phyloP scores from a whole-genome alignment of 2,113 vertebrate species.

The Montifringilla adamsi region DNA sequence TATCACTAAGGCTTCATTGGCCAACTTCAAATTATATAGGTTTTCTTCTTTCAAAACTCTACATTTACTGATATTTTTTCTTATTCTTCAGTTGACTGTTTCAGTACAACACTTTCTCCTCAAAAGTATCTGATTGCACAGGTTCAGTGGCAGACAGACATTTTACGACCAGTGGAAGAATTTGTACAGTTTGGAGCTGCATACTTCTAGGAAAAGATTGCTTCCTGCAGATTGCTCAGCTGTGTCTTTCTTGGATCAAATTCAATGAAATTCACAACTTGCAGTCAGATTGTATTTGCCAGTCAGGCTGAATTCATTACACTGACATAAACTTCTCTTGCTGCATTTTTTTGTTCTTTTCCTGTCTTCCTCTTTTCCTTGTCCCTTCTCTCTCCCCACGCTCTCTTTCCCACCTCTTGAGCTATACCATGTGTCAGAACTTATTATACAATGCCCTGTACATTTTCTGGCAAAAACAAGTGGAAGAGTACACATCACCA shows the following conservation, averaged over 20 bases:
- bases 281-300: slow-evolving; percentile 70
- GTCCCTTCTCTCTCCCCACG: neutral
- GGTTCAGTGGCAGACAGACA: slow-evolving; percentile 3
- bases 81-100: neutral
- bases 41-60: slow-evolving; percentile 37
- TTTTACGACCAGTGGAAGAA: slow-evolving; percentile 63
- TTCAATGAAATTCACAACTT: slow-evolving; percentile 71
- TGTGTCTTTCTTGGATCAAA: slow-evolving; percentile 75
- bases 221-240: slow-evolving; percentile 77
- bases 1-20: slow-evolving; percentile 62
- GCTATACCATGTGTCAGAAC: slow-evolving; percentile 41
- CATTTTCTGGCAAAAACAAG: slow-evolving; percentile 63
- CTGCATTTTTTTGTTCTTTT: neutral
- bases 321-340: slow-evolving; percentile 41
- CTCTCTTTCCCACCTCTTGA: neutral
- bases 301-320: slow-evolving; percentile 69
- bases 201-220: slow-evolving; percentile 75
- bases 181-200: slow-evolving; percentile 63
- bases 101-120: slow-evolving; percentile 21
- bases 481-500: slow-evolving; percentile 59
- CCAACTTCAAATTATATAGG: slow-evolving; percentile 14
- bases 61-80: neutral
- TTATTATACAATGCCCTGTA: slow-evolving; percentile 55
- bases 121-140: slow-evolving; percentile 8
- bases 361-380: neutral